Conservation (phyloP, 2,797 vertebrate species). For the Danio tinwini region DNA sequence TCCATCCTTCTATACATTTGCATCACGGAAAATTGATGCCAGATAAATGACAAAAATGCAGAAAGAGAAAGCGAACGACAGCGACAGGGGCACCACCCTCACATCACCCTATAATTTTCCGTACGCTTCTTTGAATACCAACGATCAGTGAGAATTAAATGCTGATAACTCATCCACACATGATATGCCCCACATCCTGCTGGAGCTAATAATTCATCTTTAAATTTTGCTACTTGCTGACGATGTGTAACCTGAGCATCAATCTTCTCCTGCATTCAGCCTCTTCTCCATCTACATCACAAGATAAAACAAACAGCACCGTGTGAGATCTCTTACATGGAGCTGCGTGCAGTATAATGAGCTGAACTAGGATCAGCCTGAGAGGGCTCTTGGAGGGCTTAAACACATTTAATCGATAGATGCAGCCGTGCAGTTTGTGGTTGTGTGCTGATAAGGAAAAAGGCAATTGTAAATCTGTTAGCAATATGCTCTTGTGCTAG, state of each 20-base stretch:
- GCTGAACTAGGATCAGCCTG: slow-evolving; percentile 28
- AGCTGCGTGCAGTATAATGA: neutral
- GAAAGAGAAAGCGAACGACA: slow-evolving; percentile 14
- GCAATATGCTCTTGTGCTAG: neutral
- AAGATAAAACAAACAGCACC: neutral
- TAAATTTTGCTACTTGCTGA: slow-evolving; percentile 41
- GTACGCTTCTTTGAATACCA: slow-evolving; percentile 21
- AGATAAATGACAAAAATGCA: neutral
- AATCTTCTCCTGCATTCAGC: slow-evolving; percentile 1
- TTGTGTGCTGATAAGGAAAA: slow-evolving; percentile 23
- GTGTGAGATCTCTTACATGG: neutral
- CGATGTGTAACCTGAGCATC: slow-evolving; percentile 34
- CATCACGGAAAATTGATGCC: slow-evolving; percentile 2
- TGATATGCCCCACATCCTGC: slow-evolving; percentile 27
- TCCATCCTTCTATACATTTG: slow-evolving; percentile 22
- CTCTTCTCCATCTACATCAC: neutral
- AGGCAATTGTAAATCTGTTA: slow-evolving; percentile 6
- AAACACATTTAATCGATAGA: slow-evolving; percentile 24
- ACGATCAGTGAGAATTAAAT: slow-evolving; percentile 48
- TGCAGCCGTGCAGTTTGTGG: slow-evolving; percentile 29
- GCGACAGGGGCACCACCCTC: neutral
- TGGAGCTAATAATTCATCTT: slow-evolving; percentile 47
- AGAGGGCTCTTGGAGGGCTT: slow-evolving; percentile 17
- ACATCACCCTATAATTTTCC: slow-evolving; percentile 22
- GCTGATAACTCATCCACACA: slow-evolving; percentile 24